Conservation (phyloP, 1,140 invertebrate species). For the Drosophila bipectinata region DNA sequence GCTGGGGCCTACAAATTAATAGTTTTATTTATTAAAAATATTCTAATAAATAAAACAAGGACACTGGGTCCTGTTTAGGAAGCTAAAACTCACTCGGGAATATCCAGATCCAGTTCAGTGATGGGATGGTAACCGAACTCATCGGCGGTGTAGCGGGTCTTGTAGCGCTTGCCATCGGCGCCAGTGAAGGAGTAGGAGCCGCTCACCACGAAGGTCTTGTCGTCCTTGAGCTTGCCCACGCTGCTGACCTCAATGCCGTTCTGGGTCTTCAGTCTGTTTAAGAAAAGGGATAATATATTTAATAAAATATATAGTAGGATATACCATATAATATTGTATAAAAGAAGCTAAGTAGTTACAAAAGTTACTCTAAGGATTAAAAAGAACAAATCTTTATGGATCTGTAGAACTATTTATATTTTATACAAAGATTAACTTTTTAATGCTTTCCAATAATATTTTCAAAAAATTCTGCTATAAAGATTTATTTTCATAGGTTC, state of each 20-base stretch:
- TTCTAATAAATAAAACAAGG: background rate
- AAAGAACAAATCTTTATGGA: too few relatives aligned
- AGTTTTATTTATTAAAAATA: too few relatives aligned
- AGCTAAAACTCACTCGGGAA: constrained; percentile 74
- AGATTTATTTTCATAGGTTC: too few relatives aligned
- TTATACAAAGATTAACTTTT: too few relatives aligned
- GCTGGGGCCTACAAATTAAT: constrained; percentile 52
- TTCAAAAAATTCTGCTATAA: too few relatives aligned
- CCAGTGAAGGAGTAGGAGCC: constrained; percentile 87
- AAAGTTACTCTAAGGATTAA: too few relatives aligned
- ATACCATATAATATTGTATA: background rate
- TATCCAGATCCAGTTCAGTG: constrained; percentile 80
- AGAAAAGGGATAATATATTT: background rate
- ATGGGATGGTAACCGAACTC: constrained; percentile 83
- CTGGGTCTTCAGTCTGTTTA: constrained; percentile 78
- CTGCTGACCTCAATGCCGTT: constrained; percentile 81
- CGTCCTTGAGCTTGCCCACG: constrained; percentile 82
- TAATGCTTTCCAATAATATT: too few relatives aligned
- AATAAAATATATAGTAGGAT: background rate
- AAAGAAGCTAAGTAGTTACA: too few relatives aligned
- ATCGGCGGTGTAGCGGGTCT: constrained; percentile 82
- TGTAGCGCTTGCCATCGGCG: constrained; percentile 87
- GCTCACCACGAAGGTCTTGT: constrained; percentile 85
- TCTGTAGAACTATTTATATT: too few relatives aligned
- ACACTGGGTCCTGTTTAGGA: background rate